A percentile compares a stretch with the other conserved stretches of the same genome.
Evolutionary conservation across 2,888 invertebrate genomes (phyloP).

Genomic region (Luperina testacea): DNA sequence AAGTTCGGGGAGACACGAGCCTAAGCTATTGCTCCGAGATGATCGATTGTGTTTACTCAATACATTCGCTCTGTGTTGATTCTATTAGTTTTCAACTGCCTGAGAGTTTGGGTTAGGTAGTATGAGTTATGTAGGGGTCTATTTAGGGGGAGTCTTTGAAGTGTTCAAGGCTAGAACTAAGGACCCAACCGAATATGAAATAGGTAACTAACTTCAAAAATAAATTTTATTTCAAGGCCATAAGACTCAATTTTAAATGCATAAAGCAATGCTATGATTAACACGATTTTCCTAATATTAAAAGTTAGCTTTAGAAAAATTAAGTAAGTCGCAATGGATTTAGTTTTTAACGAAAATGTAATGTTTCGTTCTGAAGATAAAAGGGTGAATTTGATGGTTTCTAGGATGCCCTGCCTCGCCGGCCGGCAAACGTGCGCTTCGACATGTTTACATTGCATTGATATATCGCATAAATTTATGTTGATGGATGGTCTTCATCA

Average conservation of each 20-base stretch:
- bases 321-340: conserved; percentile 21
- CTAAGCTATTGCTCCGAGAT: conserved; percentile 12
- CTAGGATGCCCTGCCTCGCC: conserved; percentile 35
- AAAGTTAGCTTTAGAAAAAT: no score
- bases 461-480: conserved; percentile 33
- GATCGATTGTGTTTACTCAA: conserved; percentile 27
- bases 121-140: background rate
- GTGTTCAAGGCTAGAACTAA: background rate
- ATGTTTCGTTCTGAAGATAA: conserved; percentile 14
- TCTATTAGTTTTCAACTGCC: conserved; percentile 18
- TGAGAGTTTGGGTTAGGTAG: background rate
- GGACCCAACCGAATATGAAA: background rate
- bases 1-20: conserved; percentile 29
- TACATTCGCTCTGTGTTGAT: conserved; percentile 17
- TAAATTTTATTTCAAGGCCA: no score
- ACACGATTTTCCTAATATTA: no score
- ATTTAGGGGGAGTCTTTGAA: conserved; percentile 2
- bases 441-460: conserved; percentile 71
- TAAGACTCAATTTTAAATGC: no score
- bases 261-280: no score
- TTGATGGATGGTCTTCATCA: background rate
- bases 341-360: background rate
- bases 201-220: background rate
- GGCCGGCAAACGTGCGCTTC: conserved; percentile 70
- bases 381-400: conserved; percentile 26